Conservation (phyloP, 2,113 vertebrate genomes). For the Archilochus colubris region DNA sequence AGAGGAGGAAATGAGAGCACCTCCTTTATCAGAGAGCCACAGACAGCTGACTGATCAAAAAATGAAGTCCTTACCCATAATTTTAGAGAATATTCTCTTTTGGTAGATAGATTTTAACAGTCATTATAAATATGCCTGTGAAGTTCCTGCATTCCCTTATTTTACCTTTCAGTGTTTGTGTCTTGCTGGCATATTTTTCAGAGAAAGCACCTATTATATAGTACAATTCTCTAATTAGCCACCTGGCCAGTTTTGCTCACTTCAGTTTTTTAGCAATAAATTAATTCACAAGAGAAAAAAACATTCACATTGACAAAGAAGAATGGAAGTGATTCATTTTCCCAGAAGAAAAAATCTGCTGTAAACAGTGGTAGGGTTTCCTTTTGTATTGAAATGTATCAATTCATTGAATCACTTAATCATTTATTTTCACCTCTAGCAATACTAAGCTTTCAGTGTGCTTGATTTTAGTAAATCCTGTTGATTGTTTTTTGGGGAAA, state of each 20-base stretch:
- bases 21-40: background rate
- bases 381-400: background rate
- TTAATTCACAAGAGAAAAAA: background rate
- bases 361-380: background rate
- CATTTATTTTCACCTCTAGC: background rate
- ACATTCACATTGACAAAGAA: background rate
- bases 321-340: background rate
- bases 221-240: background rate
- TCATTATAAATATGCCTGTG: background rate
- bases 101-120: background rate
- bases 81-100: background rate
- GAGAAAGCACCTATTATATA: background rate
- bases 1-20: background rate
- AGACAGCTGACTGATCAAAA: background rate
- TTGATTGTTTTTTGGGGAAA: background rate
- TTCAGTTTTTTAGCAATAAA: background rate
- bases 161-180: constrained; percentile 4
- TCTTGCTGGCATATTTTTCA: background rate
- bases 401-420: background rate
- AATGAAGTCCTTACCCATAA: background rate
- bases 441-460: background rate
- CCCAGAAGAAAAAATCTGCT: background rate
- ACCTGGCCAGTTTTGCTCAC: background rate
- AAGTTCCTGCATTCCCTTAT: background rate
- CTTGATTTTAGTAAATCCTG: background rate